Evolutionary conservation across 2,113 vertebrate species (phyloP).

Genomic region (Struthio camelus): DNA sequence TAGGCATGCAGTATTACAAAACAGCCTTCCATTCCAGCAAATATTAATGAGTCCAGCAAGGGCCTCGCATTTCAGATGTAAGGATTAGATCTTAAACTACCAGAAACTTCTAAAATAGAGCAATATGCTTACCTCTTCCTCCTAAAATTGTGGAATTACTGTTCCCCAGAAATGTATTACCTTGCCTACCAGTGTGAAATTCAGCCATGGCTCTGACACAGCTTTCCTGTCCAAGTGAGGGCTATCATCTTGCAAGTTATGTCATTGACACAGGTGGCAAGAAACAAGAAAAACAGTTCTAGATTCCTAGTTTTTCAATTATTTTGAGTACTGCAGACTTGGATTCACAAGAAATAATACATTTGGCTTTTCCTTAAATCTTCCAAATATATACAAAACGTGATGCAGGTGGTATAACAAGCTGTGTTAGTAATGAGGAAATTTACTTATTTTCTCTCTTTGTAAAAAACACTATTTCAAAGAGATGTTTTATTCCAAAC

Average conservation of each 20-base stretch:
- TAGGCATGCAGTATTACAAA: neutral
- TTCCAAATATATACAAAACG: neutral
- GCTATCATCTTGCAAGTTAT: neutral
- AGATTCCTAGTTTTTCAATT: neutral
- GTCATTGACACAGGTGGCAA: neutral
- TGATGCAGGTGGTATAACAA: neutral
- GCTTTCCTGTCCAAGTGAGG: neutral
- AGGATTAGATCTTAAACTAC: neutral
- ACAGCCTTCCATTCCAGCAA: neutral
- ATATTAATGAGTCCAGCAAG: neutral
- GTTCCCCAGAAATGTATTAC: neutral
- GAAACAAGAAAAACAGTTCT: neutral
- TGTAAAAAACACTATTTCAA: neutral
- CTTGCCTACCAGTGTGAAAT: neutral
- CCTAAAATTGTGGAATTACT: neutral
- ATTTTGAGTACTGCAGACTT: neutral
- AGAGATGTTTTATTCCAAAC: neutral
- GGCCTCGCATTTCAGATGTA: neutral
- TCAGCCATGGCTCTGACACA: fast-evolving
- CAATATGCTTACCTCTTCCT: neutral
- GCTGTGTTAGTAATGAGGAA: neutral
- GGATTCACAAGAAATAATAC: neutral
- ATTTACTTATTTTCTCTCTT: neutral
- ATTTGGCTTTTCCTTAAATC: neutral
- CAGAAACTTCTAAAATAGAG: neutral